Percentiles rank a stretch among this genome's conserved stretches.
Evolutionary conservation across 2,888 invertebrate species (phyloP).

Genomic region (Pecten maximus): DNA sequence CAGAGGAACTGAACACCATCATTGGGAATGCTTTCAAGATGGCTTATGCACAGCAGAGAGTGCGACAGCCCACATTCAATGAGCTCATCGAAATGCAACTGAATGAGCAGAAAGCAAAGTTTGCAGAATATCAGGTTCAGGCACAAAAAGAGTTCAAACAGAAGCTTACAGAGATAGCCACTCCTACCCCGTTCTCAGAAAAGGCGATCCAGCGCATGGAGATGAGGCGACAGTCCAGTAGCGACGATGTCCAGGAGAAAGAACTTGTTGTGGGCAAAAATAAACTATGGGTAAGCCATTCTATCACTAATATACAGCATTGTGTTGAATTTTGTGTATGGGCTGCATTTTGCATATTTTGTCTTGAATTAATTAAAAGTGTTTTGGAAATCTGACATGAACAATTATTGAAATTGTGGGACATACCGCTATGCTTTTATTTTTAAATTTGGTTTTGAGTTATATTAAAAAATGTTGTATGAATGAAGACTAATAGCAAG

Average conservation of each 20-base stretch:
- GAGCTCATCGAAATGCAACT: slow-evolving; percentile 80
- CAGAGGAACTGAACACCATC: slow-evolving; percentile 92
- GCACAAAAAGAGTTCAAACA: slow-evolving; percentile 73
- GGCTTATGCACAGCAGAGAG: slow-evolving; percentile 90
- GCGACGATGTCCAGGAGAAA: slow-evolving; percentile 59
- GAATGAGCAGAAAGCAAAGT: slow-evolving; percentile 77
- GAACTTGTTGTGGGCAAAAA: slow-evolving; percentile 64
- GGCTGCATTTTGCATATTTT: slow-evolving; percentile 8
- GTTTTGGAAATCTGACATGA: not conserved
- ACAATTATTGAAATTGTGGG: not conserved
- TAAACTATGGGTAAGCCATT: slow-evolving; percentile 75
- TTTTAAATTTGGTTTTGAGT: not conserved
- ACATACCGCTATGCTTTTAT: no score
- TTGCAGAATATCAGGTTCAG: slow-evolving; percentile 74
- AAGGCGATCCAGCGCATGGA: slow-evolving; percentile 76
- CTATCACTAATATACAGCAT: not conserved
- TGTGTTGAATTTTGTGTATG: not conserved
- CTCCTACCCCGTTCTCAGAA: slow-evolving; percentile 75
- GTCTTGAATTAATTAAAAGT: not conserved
- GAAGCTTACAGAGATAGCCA: slow-evolving; percentile 77
- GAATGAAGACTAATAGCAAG: not conserved
- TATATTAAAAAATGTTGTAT: not conserved
- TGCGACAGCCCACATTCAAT: slow-evolving; percentile 79
- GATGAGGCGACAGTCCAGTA: slow-evolving; percentile 69
- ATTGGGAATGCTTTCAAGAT: slow-evolving; percentile 96